Conservation (phyloP, 2,113 vertebrate genomes). For the Mixornis gularis region DNA sequence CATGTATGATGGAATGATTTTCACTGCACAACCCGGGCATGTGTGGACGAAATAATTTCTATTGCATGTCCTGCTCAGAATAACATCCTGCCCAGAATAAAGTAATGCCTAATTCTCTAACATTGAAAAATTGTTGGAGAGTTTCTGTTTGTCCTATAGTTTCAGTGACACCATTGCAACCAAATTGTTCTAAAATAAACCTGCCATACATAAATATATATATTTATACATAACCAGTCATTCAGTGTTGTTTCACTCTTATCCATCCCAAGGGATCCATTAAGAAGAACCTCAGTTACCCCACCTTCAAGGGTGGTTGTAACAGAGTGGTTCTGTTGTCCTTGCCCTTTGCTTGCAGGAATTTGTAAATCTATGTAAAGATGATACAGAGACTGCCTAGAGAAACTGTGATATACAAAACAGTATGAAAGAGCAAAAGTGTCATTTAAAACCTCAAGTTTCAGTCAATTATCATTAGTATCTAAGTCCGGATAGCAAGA, state of each 20-base stretch:
- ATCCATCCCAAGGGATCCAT: not conserved
- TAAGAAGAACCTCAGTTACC: not conserved
- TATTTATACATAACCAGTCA: not conserved
- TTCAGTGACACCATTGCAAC: not conserved
- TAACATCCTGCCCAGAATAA: not conserved
- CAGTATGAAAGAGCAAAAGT: not conserved
- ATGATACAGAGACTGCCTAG: not conserved
- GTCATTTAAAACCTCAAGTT: not conserved
- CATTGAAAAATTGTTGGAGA: not conserved
- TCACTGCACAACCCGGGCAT: not conserved
- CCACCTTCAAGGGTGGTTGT: not conserved
- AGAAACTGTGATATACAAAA: not conserved
- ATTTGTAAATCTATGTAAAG: not conserved
- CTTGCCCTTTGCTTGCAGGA: not conserved
- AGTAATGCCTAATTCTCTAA: not conserved
- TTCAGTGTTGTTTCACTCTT: no score
- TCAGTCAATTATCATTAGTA: not conserved
- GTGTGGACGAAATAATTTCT: not conserved
- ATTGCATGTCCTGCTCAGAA: not conserved
- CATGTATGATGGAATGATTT: not conserved
- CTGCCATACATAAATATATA: not conserved
- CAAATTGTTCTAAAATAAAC: not conserved
- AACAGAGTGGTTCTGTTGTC: not conserved
- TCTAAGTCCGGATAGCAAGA: not conserved
- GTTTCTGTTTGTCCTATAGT: not conserved